phyloP scores from a whole-genome alignment of 30 jellyfish, hydroid and myxozoan species.

The Hydra vulgaris region DNA sequence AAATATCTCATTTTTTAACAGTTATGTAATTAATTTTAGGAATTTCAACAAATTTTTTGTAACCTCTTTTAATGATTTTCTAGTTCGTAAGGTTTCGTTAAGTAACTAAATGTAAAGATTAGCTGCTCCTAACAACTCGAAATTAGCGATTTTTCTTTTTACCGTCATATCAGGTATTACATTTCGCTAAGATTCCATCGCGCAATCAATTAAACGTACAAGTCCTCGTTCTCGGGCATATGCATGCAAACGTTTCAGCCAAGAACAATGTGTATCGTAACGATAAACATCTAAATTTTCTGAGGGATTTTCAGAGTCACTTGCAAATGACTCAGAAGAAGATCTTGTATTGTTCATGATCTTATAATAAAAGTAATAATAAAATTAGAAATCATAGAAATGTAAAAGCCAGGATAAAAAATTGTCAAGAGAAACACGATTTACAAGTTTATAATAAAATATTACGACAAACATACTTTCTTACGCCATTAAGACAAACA shows the following conservation, averaged over 20 bases:
- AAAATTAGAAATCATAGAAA: too few relatives aligned
- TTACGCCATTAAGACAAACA: too few relatives aligned
- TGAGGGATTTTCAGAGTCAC: background rate
- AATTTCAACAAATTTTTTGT: background rate
- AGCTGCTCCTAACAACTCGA: conserved; percentile 78
- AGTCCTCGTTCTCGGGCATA: conserved; percentile 85
- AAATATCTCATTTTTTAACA: background rate
- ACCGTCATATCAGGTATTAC: conserved; percentile 66
- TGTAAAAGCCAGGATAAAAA: too few relatives aligned
- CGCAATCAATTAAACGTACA: conserved; percentile 75
- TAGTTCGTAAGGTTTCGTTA: conserved; percentile 54
- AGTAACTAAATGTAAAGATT: conserved; percentile 67
- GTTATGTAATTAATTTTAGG: background rate
- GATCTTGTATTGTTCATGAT: background rate
- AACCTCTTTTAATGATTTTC: conserved; percentile 42
- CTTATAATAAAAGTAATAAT: background rate
- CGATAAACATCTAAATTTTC: background rate
- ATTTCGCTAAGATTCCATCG: conserved; percentile 70
- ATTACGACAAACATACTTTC: too few relatives aligned
- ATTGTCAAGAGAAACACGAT: too few relatives aligned
- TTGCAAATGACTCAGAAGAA: background rate
- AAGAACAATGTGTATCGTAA: background rate
- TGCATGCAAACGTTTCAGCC: conserved; percentile 68
- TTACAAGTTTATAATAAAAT: too few relatives aligned
- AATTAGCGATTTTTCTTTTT: conserved; percentile 61